Evolutionary conservation across 2,888 invertebrate species (phyloP).

Genomic region (Hirudinaria manillensis): DNA sequence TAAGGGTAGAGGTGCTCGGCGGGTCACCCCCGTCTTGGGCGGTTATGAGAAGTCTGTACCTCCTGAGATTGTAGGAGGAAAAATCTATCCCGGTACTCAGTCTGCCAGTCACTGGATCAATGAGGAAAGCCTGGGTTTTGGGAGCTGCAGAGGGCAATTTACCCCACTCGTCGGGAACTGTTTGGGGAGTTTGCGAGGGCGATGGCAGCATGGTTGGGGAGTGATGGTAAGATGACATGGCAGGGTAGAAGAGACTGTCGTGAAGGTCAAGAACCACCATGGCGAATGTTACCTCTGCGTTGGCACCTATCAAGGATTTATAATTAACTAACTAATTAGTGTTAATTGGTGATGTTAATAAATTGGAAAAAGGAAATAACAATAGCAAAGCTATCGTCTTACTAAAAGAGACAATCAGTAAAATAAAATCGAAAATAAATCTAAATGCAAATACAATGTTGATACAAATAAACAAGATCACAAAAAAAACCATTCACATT

Average conservation of each 20-base stretch:
- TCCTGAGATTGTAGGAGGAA: neutral
- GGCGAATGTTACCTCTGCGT: conserved; percentile 13
- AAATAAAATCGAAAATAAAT: too few species aligned
- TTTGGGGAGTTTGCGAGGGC: neutral
- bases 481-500: neutral
- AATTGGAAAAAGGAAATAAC: too few species aligned
- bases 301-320: conserved; percentile 14
- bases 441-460: too few species aligned
- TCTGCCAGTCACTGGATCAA: conserved; percentile 14
- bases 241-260: neutral
- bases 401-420: too few species aligned
- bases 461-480: neutral
- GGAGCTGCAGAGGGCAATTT: neutral
- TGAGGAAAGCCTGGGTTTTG: conserved; percentile 16
- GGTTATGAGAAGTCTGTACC: conserved; percentile 23
- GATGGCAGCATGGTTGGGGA: neutral
- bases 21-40: conserved; percentile 12
- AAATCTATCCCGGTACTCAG: conserved; percentile 13
- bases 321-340: neutral
- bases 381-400: too few species aligned
- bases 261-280: conserved; percentile 18
- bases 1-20: neutral
- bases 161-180: neutral
- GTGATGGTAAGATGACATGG: neutral
- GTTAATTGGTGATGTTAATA: neutral